Base-by-base conservation (phyloP, 2,113 vertebrate species). In the Corynorhinus townsendii region DNA sequence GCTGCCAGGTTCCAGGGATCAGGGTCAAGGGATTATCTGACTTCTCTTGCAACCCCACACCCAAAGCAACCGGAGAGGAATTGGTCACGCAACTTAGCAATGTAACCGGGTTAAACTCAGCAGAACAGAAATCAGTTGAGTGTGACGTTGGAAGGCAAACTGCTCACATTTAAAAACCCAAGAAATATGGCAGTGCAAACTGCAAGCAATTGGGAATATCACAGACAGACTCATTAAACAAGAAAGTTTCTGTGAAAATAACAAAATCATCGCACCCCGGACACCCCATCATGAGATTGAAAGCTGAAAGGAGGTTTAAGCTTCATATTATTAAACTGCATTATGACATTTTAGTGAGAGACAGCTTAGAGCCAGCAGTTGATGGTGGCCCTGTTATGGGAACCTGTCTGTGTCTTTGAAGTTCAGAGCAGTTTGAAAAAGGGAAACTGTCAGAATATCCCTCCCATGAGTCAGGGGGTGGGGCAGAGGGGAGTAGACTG, bases 181-280 rank as follows among this genome's bases (percentile, higher is more conserved):
- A 95, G 91, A 96, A 77, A 52, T 90, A 73, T 45, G 91, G 69
- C 89, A 12, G 62, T 28, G 80, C 80, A 77, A 94, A 89, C 91
- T 59, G 38, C 81, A 81, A 94, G 69, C 95, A 81, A 71, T 11
- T 87, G 96, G 95, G 94, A 91, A 77, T 95, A 89, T 94, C 28
- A 45, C 88, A 96, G 97, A 90, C 92, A 97, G 92, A 93, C 89
- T 96, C 89, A 97, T 95, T 97, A 96, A 95, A 47, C 92, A 80
- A 95, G 91, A 93, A 95, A 45, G 76, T 92, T 97, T 96, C 95
- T 87, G 52, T 96, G 94, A 94, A 97, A 97, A 92, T 97, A 96
- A 96, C 93, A 95, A 89, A 95, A 96, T 95, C 94, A 95, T 79
- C 90, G 95, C 71, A 96, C 96, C 96, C 96, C 40, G 87, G 92